Evolutionary conservation across 2,113 vertebrate genomes (phyloP).

Genomic region (Peromyscus maniculatus): DNA sequence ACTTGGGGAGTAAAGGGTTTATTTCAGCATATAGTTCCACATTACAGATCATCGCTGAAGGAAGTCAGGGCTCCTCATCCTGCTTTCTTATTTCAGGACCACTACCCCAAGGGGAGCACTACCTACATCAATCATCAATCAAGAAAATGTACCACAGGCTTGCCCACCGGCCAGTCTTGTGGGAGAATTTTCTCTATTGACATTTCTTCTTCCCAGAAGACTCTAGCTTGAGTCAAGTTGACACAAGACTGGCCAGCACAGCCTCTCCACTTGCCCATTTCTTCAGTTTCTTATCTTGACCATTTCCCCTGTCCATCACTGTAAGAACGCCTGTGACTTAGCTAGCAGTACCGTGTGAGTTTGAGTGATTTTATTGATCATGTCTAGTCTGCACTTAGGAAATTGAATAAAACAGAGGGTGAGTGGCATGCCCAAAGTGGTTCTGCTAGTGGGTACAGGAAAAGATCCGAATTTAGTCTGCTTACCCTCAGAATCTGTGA

Average conservation of each 20-base stretch:
- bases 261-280: not conserved
- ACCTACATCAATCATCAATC: not conserved
- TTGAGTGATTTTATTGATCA: not conserved
- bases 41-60: not conserved
- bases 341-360: not conserved
- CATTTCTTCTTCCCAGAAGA: not conserved
- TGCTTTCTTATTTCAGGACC: not conserved
- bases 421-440: not conserved
- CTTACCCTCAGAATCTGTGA: not conserved
- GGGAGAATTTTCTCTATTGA: not conserved
- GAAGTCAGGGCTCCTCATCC: not conserved
- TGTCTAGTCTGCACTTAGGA: not conserved
- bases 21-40: not conserved
- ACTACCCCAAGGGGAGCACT: not conserved
- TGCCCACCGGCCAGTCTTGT: not conserved
- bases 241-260: not conserved
- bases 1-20: not conserved
- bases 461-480: conserved; percentile 23
- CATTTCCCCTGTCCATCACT: not conserved
- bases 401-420: not conserved
- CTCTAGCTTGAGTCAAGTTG: not conserved
- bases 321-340: not conserved
- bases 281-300: not conserved
- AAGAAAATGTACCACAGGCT: not conserved
- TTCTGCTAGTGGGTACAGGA: not conserved